Percentiles rank a stretch among this genome's conserved stretches.
phyloP scores from a whole-genome alignment of 2,888 invertebrate species.

The Brachycybe producta region DNA sequence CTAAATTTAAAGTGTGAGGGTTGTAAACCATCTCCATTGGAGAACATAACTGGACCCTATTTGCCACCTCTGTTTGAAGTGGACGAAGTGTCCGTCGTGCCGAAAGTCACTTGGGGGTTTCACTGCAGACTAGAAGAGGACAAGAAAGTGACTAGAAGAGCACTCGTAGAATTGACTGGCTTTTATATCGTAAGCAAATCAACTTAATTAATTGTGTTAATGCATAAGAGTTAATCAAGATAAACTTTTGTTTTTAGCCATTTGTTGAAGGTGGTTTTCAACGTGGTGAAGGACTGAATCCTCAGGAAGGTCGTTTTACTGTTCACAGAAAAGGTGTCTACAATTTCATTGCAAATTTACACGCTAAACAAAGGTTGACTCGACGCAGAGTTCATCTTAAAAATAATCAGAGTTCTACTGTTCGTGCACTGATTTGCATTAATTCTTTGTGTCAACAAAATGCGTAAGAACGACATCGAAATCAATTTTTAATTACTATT shows the following conservation, averaged over 20 bases:
- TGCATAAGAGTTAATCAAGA: neutral
- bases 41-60: slow-evolving; percentile 17
- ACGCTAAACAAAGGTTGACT: slow-evolving; percentile 25
- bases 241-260: slow-evolving; percentile 25
- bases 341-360: slow-evolving; percentile 29
- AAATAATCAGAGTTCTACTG: slow-evolving; percentile 7
- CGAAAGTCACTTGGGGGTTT: slow-evolving; percentile 29
- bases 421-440: slow-evolving; percentile 29
- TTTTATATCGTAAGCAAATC: slow-evolving; percentile 28
- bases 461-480: slow-evolving; percentile 26
- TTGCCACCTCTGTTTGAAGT: slow-evolving; percentile 23
- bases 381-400: slow-evolving; percentile 23
- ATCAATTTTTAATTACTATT: neutral
- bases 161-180: slow-evolving; percentile 28
- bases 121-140: slow-evolving; percentile 27
- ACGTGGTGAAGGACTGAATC: slow-evolving; percentile 27
- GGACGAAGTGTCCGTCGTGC: slow-evolving; percentile 26
- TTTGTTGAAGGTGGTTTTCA: slow-evolving; percentile 29
- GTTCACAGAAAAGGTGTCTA: slow-evolving; percentile 29
- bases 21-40: slow-evolving; percentile 7
- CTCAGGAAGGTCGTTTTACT: slow-evolving; percentile 28
- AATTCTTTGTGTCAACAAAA: slow-evolving; percentile 29
- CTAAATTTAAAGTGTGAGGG: slow-evolving; percentile 8
- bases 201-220: neutral
- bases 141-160: slow-evolving; percentile 25